Conservation (phyloP, 2,888 invertebrate genomes). For the Ecliptopera silaceata region DNA sequence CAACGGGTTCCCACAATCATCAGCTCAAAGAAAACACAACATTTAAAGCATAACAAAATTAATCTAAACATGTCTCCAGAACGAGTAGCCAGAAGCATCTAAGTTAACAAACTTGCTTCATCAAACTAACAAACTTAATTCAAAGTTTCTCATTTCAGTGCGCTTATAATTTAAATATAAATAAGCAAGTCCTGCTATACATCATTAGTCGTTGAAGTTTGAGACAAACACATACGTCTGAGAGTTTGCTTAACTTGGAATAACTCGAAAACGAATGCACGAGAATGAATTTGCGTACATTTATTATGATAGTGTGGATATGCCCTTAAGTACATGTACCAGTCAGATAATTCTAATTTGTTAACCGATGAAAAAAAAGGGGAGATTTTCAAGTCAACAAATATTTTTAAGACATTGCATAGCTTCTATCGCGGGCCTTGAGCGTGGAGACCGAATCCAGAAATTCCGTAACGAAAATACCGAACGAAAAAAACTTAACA, state of each 20-base stretch:
- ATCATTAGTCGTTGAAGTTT: slow-evolving; percentile 61
- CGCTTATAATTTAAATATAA: slow-evolving; percentile 61
- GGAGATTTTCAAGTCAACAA: too few relatives aligned
- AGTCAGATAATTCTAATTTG: too few relatives aligned
- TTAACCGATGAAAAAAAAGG: too few relatives aligned
- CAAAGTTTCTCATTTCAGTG: slow-evolving; percentile 50
- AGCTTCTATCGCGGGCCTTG: too few relatives aligned
- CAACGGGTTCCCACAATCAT: too few relatives aligned
- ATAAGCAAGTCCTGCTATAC: slow-evolving; percentile 60
- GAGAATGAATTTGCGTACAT: slow-evolving; percentile 41
- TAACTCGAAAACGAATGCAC: slow-evolving; percentile 51
- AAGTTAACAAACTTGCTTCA: slow-evolving; percentile 47
- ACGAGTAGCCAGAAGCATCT: slow-evolving; percentile 41
- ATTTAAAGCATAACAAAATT: slow-evolving; percentile 18
- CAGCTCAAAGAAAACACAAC: background rate
- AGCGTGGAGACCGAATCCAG: too few relatives aligned
- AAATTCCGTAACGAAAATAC: too few relatives aligned
- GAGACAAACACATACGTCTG: slow-evolving; percentile 48
- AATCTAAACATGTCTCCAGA: slow-evolving; percentile 25
- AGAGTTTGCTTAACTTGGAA: slow-evolving; percentile 60
- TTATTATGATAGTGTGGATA: slow-evolving; percentile 41
- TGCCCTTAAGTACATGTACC: too few relatives aligned
- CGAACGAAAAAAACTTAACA: too few relatives aligned
- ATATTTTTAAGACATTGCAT: too few relatives aligned
- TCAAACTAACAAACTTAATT: slow-evolving; percentile 58